These are phyloP conservation scores for Planiliza haematocheilus DNA, from an alignment of 2,113 vertebrate species.

Conservation along the genomic window DNA sequence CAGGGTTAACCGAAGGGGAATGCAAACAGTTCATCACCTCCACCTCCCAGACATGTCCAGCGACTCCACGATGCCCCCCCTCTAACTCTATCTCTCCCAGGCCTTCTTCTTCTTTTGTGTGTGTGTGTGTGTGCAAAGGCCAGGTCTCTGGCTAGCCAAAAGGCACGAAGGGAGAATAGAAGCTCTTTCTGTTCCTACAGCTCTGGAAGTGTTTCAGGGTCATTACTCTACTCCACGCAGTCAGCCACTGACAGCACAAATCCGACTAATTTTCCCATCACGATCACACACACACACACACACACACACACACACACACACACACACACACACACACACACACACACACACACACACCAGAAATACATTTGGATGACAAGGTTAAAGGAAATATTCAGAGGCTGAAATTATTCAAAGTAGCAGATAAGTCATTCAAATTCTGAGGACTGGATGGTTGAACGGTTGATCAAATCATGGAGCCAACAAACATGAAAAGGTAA, in stretches of 20 bases:
- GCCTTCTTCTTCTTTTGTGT: slow-evolving; percentile 50
- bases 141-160: slow-evolving; percentile 48
- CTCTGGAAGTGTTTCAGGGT: slow-evolving; percentile 52
- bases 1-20: slow-evolving; percentile 77
- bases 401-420: slow-evolving; percentile 53
- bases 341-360: slow-evolving; percentile 15
- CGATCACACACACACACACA: slow-evolving; percentile 3
- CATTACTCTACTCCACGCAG: slow-evolving; percentile 27
- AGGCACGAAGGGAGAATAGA: slow-evolving; percentile 42
- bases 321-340: slow-evolving; percentile 9
- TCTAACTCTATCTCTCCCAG: slow-evolving; percentile 43
- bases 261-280: slow-evolving; percentile 31
- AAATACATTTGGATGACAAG: slow-evolving; percentile 1
- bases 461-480: neutral
- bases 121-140: slow-evolving; percentile 23
- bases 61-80: slow-evolving; percentile 43
- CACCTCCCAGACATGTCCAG: slow-evolving; percentile 54
- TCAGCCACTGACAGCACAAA: slow-evolving; percentile 33
- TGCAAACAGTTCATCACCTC: slow-evolving; percentile 73
- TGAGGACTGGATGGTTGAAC: neutral
- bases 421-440: slow-evolving; percentile 48
- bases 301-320: slow-evolving; percentile 8
- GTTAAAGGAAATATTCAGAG: neutral
- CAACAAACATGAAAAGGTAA: neutral
- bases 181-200: slow-evolving; percentile 47